Base-by-base conservation (phyloP, 2,888 invertebrate genomes). In the Macrostomum cliftonense region DNA sequence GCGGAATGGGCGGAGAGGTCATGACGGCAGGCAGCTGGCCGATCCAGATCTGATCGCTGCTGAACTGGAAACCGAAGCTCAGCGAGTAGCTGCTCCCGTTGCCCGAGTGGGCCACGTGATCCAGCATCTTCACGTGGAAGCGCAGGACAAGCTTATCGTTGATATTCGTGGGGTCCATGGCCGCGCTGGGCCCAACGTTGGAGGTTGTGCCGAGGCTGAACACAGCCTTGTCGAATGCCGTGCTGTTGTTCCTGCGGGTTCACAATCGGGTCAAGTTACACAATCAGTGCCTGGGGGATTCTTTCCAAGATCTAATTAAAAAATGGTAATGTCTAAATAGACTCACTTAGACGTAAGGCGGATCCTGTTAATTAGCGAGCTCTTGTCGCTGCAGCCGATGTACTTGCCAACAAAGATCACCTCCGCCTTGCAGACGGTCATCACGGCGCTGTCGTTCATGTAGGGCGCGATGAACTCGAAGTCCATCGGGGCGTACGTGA, bases 381-480 rank as follows among this genome's bases (percentile, higher is more conserved):
- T 47, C 16, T 57, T 54, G 12, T 59, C 52, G 4, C 61, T 28
- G 50, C 68, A 68, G 1, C 63, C 62, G 9, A 62, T 43, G 52
- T 66, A 65, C 36, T 46, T 52, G 4, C 68, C 68, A 2, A 57
- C 60, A 14, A 52, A 56, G 12, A 54, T 38, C 28, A 65, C 51
- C 44, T 58, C 55, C 1, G 56, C 59, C 20, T 54, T 50, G 48
- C 65, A 64, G 13, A 67, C 53, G 45, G 56, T 50, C 21, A 53
- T 44, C 39, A 55, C 44, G 14, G 56, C 50, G 13, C 45, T 43
- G 45, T 20, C 37, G 20, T 49, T 55, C 21, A 55, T 56, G 37
- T 53, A 50, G 1, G 64, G 64, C 58, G 62, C 59, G 2, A 63
- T 56, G 43, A 63, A 58, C 54, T 64, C 63, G 14, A 66, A 52